Conservation (phyloP, 2,888 invertebrate species). For the Sarcophaga caerulescens region DNA sequence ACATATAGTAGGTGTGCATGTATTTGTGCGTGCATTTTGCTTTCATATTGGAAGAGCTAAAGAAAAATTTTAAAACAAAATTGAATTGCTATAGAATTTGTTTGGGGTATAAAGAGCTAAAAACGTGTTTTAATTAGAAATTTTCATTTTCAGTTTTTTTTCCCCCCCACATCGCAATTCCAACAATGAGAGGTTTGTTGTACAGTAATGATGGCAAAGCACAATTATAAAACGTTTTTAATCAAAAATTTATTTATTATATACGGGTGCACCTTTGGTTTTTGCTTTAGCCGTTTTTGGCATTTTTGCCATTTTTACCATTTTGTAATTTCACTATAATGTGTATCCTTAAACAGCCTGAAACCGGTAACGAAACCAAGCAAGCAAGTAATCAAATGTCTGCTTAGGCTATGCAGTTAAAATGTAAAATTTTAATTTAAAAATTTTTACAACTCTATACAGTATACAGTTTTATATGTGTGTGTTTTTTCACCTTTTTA, state of each 20-base stretch:
- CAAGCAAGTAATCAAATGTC: neutral
- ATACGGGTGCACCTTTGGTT: neutral
- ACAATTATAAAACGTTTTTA: conserved; percentile 35
- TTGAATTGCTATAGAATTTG: neutral
- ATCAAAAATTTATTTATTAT: conserved; percentile 33
- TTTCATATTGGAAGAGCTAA: neutral
- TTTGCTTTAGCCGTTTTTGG: neutral
- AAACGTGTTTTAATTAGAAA: conserved; percentile 64
- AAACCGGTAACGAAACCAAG: neutral
- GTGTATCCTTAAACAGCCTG: conserved; percentile 45
- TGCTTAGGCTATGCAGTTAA: conserved; percentile 28
- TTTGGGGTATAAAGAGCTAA: neutral
- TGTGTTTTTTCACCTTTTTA: conserved; percentile 3
- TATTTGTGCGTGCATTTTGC: neutral
- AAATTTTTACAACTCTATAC: conserved; percentile 9
- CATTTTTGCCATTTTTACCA: too few relatives aligned
- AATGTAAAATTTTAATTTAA: conserved; percentile 53
- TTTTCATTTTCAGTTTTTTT: conserved; percentile 14
- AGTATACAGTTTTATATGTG: conserved; percentile 14
- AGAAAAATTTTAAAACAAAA: conserved; percentile 2
- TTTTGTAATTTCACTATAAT: conserved; percentile 33
- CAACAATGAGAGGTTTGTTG: neutral
- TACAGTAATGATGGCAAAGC: neutral
- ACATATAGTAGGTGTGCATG: neutral
- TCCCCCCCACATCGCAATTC: neutral